A percentile compares a stretch with the other conserved stretches of the same genome.
phyloP scores from a whole-genome alignment of 2,113 vertebrate genomes.

The Notechis scutatus region DNA sequence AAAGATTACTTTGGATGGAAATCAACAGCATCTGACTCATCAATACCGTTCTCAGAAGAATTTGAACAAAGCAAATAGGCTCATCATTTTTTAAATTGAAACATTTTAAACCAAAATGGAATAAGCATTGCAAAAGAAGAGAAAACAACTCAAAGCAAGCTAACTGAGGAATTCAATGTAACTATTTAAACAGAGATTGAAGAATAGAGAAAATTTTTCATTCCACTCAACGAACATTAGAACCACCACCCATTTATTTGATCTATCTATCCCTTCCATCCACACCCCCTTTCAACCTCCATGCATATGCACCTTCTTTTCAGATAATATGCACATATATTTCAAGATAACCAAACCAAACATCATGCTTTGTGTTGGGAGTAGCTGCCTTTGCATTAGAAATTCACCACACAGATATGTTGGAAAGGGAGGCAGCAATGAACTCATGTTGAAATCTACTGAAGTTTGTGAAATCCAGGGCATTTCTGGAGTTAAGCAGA shows the following conservation, averaged over 20 bases:
- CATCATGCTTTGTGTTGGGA: background rate
- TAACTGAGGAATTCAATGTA: background rate
- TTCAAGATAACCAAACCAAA: background rate
- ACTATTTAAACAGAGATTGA: background rate
- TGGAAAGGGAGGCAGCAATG: background rate
- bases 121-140: conserved; percentile 24
- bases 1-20: conserved; percentile 45
- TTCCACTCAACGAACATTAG: background rate
- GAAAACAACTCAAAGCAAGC: background rate
- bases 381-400: background rate
- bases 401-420: background rate
- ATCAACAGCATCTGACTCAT: conserved; percentile 51
- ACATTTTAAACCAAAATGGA: conserved; percentile 21
- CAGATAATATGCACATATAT: background rate
- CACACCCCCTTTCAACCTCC: background rate
- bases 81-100: conserved; percentile 12
- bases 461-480: background rate
- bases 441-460: background rate
- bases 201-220: background rate
- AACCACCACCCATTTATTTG: background rate
- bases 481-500: background rate
- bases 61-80: conserved; percentile 50
- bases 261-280: background rate
- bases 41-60: conserved; percentile 47
- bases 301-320: background rate